These are phyloP conservation scores for Ataeniobius toweri DNA, from an alignment of 2,797 vertebrate species.

Conservation along the genomic window DNA sequence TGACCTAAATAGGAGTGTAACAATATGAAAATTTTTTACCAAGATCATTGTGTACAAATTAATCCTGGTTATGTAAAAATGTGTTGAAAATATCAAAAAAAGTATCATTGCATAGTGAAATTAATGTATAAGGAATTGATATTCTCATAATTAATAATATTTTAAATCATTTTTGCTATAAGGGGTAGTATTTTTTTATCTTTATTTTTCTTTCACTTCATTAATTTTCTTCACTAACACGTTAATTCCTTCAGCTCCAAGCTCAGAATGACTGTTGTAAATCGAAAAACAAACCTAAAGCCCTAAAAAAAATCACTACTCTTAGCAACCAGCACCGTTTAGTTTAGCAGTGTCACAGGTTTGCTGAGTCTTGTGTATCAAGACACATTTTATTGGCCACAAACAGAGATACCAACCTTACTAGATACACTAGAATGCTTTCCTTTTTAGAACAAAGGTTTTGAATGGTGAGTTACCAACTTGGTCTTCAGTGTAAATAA, in stretches of 20 bases:
- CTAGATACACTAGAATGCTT: neutral
- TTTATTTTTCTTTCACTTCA: neutral
- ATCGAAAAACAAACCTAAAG: too few species aligned
- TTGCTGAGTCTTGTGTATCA: neutral
- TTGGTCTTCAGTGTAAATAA: neutral
- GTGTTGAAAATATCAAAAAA: neutral
- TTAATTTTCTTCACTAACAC: neutral
- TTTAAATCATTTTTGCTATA: neutral
- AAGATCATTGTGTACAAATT: neutral
- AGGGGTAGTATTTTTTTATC: too few species aligned
- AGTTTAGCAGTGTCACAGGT: neutral
- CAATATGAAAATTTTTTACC: neutral
- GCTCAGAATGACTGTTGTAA: too few species aligned
- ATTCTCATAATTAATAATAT: neutral
- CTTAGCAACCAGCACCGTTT: neutral
- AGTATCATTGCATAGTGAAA: neutral
- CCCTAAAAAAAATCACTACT: too few species aligned
- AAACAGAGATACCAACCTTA: neutral
- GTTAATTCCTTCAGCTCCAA: neutral
- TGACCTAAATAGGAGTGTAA: neutral
- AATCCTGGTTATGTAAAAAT: neutral
- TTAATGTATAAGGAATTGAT: neutral
- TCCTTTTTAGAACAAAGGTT: neutral
- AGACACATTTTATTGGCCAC: neutral
- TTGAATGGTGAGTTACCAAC: neutral